Base-by-base conservation (phyloP, 2,797 vertebrate species). In the Etheostoma perlongum region DNA sequence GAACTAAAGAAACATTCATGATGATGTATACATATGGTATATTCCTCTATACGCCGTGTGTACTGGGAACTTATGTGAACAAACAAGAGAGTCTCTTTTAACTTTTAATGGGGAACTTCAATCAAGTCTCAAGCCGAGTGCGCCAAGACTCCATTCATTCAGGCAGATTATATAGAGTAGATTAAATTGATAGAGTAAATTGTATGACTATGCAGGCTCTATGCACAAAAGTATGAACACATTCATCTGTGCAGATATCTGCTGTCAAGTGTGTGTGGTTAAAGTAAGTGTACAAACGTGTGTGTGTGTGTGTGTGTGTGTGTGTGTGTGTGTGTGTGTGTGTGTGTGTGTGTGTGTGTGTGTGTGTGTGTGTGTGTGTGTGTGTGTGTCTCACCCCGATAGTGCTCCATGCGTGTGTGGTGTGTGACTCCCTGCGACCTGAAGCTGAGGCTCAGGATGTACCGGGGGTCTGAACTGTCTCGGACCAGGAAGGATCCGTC, bases 401-500 rank as follows among this genome's bases (percentile, higher is more conserved):
- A 97, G 91, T 97, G 96, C 91, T 97, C 97, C 96, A 97, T 97
- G 79, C 97, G 94, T 2, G 97, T 97, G 94, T 97, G 96, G 55
- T 98, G 97, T 27, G 97, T 98, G 92, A 99, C 96, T 6, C 97
- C 96, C 92, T 99, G 98, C 0, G 98, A 99, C 54, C 98, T 95
- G 86, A 99, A 99, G 94, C 98, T 99, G 79, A 99, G 97, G 88
- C 98, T 99, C 91, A 99, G 96, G 92, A 99, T 99, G 92, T 99
- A 99, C 0, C 98, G 95, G 0, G 98, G 97, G 82, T 99, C 98
- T 0, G 98, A 99, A 75, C 97, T 99, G 91, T 99, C 98, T 33
- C 98, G 94, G 14, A 99, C 98, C 94, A 99, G 94, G 76, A 99
- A 99, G 1, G 98, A 99, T 0, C 98, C 98, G 14, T 99, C 98